Percentiles rank a stretch among this genome's conserved stretches.
Conservation (phyloP, 1,140 invertebrate genomes). For the Drosophila rufa region DNA sequence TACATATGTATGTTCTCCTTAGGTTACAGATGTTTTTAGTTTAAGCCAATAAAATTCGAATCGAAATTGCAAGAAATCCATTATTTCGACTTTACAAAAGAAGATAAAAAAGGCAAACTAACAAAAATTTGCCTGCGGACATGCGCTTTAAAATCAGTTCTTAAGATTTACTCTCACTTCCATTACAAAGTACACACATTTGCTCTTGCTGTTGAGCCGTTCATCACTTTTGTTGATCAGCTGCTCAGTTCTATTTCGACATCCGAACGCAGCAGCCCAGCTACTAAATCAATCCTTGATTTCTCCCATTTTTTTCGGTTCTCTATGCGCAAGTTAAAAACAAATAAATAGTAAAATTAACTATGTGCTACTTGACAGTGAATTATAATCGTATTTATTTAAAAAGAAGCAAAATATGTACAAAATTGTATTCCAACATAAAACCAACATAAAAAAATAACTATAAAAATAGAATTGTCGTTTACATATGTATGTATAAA, state of each 20-base stretch:
- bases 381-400: constrained; percentile 6
- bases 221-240: constrained; percentile 21
- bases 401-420: constrained; percentile 59
- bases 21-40: no score
- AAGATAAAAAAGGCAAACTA: no score
- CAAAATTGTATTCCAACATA: constrained; percentile 27
- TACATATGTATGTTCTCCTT: no score
- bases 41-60: not conserved
- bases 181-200: not conserved
- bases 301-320: constrained; percentile 12
- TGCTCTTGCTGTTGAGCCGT: constrained; percentile 4
- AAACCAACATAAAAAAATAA: constrained; percentile 22
- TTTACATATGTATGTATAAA: constrained; percentile 14
- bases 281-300: not conserved
- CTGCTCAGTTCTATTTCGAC: constrained; percentile 32
- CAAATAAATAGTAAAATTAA: constrained; percentile 1
- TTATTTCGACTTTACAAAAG: not conserved
- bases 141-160: not conserved
- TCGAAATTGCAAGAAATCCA: not conserved
- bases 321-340: constrained; percentile 10
- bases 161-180: constrained; percentile 4
- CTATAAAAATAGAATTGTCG: constrained; percentile 51
- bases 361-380: constrained; percentile 15
- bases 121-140: not conserved
- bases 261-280: constrained; percentile 9